Evolutionary conservation across 1,140 invertebrate species (phyloP).

Genomic region (Panagrolaimus sp.): DNA sequence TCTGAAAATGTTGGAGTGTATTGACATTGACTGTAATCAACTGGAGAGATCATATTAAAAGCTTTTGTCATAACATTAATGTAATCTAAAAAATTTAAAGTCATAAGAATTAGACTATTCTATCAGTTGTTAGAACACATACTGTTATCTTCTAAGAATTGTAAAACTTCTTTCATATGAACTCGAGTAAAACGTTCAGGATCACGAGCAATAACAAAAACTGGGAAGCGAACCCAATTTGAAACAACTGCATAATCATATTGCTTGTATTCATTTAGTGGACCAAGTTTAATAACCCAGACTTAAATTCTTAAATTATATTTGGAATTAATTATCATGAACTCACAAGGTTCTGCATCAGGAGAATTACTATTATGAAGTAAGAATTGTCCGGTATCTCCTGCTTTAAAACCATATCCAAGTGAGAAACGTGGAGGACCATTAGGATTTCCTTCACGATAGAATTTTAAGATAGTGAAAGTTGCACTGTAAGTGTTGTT

Average conservation of each 20-base stretch:
- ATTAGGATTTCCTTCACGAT: slow-evolving; percentile 56
- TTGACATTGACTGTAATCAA: slow-evolving; percentile 58
- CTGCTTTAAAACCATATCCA: slow-evolving; percentile 58
- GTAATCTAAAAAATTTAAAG: slow-evolving; percentile 50
- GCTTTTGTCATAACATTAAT: slow-evolving; percentile 60
- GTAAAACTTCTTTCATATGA: slow-evolving; percentile 57
- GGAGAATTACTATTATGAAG: slow-evolving; percentile 56
- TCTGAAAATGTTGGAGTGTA: slow-evolving; percentile 59
- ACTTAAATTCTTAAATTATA: slow-evolving; percentile 32
- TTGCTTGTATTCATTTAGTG: slow-evolving; percentile 59
- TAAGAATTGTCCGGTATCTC: slow-evolving; percentile 58
- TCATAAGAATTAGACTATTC: neutral
- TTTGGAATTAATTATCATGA: neutral
- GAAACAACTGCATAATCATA: slow-evolving; percentile 59
- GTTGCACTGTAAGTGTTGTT: slow-evolving; percentile 59
- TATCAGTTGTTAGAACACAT: neutral
- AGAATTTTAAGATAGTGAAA: slow-evolving; percentile 59
- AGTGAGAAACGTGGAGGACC: slow-evolving; percentile 57
- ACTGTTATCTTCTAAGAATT: slow-evolving; percentile 59
- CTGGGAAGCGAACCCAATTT: slow-evolving; percentile 58
- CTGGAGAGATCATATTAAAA: slow-evolving; percentile 60
- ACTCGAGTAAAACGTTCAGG: slow-evolving; percentile 53
- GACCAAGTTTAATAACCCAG: slow-evolving; percentile 59
- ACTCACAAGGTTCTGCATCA: slow-evolving; percentile 56
- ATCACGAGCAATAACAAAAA: slow-evolving; percentile 59